A percentile compares a stretch with the other conserved stretches of the same genome.
Conservation (phyloP, 2,888 invertebrate genomes). For the Cephalotes varians region DNA sequence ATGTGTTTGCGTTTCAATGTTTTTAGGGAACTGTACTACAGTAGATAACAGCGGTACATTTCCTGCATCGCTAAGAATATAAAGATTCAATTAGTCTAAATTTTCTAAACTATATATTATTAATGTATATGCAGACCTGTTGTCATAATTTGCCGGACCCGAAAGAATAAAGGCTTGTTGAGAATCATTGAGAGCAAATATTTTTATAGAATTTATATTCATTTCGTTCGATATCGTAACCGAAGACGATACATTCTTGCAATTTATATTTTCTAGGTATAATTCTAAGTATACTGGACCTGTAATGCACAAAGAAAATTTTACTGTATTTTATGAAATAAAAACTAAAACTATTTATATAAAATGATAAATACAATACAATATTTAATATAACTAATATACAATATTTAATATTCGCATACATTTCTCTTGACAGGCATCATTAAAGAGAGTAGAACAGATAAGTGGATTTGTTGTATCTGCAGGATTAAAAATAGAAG, state of each 20-base stretch:
- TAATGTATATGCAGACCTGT: slow-evolving; percentile 59
- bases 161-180: slow-evolving; percentile 87
- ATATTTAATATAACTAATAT: background rate
- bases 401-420: slow-evolving; percentile 39
- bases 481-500: slow-evolving; percentile 77
- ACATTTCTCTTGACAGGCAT: slow-evolving; percentile 87
- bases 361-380: slow-evolving; percentile 7
- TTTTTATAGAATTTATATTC: slow-evolving; percentile 86
- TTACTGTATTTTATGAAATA: slow-evolving; percentile 17
- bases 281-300: slow-evolving; percentile 89
- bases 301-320: slow-evolving; percentile 79
- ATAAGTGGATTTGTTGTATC: slow-evolving; percentile 82
- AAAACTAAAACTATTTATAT: slow-evolving; percentile 14
- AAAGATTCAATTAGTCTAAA: slow-evolving; percentile 31
- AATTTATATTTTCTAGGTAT: slow-evolving; percentile 87
- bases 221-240: slow-evolving; percentile 84
- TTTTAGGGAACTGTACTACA: slow-evolving; percentile 86
- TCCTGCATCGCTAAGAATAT: slow-evolving; percentile 69
- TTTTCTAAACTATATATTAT: background rate
- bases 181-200: slow-evolving; percentile 87
- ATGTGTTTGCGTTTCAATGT: slow-evolving; percentile 85
- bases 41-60: slow-evolving; percentile 76
- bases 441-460: slow-evolving; percentile 85
- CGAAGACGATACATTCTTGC: slow-evolving; percentile 79
- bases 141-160: slow-evolving; percentile 86